Evolutionary conservation across 2,888 invertebrate species (phyloP).

Genomic region (Napeogenes sylphis): DNA sequence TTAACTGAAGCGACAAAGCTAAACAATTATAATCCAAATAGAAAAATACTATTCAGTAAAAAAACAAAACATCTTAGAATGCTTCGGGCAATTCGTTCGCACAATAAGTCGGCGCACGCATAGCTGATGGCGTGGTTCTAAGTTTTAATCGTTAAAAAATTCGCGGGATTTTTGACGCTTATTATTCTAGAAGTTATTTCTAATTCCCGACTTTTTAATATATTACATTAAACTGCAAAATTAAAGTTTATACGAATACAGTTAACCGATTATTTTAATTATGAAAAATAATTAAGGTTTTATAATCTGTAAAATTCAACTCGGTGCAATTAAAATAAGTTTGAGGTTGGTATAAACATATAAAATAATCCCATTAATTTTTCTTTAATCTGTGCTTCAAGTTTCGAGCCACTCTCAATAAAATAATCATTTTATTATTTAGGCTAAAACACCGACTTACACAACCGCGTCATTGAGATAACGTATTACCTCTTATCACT

Average conservation of each 20-base stretch:
- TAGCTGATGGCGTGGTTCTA: constrained; percentile 42
- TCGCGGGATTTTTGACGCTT: constrained; percentile 49
- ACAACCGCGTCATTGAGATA: constrained; percentile 21
- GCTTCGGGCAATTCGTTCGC: constrained; percentile 18
- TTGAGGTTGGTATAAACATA: too few relatives aligned
- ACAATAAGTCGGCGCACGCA: constrained; percentile 49
- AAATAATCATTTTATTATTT: constrained; percentile 34
- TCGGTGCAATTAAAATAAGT: too few relatives aligned
- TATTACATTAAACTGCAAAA: constrained; percentile 26
- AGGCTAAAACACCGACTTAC: constrained; percentile 28
- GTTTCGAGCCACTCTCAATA: constrained; percentile 25
- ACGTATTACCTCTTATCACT: constrained; percentile 13
- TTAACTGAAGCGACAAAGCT: neutral
- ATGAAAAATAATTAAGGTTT: too few relatives aligned
- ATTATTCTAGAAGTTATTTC: constrained; percentile 47
- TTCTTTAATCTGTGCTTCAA: constrained; percentile 3
- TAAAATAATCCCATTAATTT: constrained; percentile 6
- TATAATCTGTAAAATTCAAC: too few relatives aligned
- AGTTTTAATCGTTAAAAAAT: too few relatives aligned
- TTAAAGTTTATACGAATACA: neutral
- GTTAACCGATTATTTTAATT: too few relatives aligned
- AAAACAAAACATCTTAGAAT: constrained; percentile 1
- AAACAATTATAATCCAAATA: constrained; percentile 13
- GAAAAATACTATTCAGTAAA: constrained; percentile 8
- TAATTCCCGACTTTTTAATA: constrained; percentile 36